Percentiles rank a stretch among this genome's conserved stretches.
These are phyloP conservation scores for Erebia epiphron DNA, from an alignment of 2,888 invertebrate species.

Conservation along the genomic window DNA sequence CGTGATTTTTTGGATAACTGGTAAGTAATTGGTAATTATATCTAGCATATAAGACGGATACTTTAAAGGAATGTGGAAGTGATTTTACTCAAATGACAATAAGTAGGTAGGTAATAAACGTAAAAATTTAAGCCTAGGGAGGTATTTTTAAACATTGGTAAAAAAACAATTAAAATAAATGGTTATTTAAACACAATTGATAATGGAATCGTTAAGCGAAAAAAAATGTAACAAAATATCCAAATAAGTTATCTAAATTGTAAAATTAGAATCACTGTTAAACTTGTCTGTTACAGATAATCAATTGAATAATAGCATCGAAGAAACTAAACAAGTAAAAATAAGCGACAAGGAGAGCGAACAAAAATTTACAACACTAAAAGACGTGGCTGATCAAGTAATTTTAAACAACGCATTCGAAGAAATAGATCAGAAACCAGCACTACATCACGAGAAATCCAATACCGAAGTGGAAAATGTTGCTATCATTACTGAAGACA, in stretches of 20 bases:
- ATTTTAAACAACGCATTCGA: constrained; percentile 45
- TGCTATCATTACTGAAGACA: constrained; percentile 26
- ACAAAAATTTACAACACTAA: constrained; percentile 56
- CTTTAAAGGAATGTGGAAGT: not conserved
- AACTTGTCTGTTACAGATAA: constrained; percentile 20
- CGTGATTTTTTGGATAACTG: constrained; percentile 4
- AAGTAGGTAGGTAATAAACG: too few relatives aligned
- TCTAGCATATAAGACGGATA: not conserved
- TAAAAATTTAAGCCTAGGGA: too few relatives aligned
- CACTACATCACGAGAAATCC: constrained; percentile 24
- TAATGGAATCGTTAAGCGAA: not conserved
- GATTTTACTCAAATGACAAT: not conserved
- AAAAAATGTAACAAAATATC: not conserved
- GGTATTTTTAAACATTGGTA: too few relatives aligned
- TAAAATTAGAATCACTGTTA: not conserved
- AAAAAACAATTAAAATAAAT: not conserved
- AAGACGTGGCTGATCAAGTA: constrained; percentile 66
- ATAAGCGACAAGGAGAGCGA: constrained; percentile 17
- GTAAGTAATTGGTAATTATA: constrained; percentile 17
- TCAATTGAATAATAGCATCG: constrained; percentile 5
- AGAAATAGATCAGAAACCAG: constrained; percentile 29
- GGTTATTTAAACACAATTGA: not conserved
- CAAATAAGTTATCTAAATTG: not conserved
- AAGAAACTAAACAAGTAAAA: constrained; percentile 12
- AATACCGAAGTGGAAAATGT: constrained; percentile 32